Percentiles rank a stretch among this genome's conserved stretches.
Evolutionary conservation across 2,113 vertebrate species (phyloP).

Genomic region (Chloropsis cyanopogon): DNA sequence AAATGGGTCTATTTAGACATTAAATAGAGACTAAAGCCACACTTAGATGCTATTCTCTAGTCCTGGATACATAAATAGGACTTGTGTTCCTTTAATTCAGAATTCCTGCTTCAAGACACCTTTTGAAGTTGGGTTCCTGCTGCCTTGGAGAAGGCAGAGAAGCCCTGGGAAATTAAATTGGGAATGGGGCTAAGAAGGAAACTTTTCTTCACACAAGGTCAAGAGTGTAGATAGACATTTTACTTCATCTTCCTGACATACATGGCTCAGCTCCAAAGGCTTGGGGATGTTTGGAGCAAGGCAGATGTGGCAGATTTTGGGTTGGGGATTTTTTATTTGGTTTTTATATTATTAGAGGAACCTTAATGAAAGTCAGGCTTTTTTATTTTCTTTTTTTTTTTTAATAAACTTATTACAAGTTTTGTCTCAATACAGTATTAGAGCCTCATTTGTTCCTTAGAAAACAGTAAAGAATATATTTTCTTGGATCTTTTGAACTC

Average conservation of each 20-base stretch:
- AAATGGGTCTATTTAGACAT: background rate
- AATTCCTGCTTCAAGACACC: background rate
- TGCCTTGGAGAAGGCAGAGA: background rate
- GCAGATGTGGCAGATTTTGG: background rate
- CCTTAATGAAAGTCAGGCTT: background rate
- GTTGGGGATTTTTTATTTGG: background rate
- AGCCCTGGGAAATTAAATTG: background rate
- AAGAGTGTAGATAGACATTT: background rate
- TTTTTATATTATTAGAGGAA: background rate
- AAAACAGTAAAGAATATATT: background rate
- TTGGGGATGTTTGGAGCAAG: background rate
- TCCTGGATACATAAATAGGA: background rate
- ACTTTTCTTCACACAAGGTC: background rate
- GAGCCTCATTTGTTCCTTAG: background rate
- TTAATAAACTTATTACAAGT: background rate
- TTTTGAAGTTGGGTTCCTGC: background rate
- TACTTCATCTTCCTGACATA: background rate
- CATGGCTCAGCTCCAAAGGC: background rate
- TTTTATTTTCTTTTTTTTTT: background rate
- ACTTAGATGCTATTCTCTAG: background rate
- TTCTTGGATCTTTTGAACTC: background rate
- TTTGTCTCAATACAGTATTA: background rate
- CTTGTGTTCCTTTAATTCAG: background rate
- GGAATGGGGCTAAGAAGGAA: background rate
- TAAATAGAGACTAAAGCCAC: background rate